A percentile compares a stretch with the other conserved stretches of the same genome.
Conservation (phyloP, 2,113 vertebrate species). For the Pseudorhombus dupliciocellatus region DNA sequence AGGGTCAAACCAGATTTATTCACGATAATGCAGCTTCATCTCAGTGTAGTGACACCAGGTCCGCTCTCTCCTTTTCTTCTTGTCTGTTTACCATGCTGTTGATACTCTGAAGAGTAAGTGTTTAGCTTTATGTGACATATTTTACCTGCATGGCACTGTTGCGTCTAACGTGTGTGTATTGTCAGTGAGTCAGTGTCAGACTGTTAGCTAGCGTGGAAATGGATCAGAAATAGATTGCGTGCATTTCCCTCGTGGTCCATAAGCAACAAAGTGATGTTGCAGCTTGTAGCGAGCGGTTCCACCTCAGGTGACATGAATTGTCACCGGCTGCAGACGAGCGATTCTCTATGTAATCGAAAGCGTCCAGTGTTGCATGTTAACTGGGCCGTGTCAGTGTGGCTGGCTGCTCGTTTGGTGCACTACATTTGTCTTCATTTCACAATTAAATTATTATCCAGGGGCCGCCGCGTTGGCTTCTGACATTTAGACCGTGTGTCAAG, state of each 20-base stretch:
- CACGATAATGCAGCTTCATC: too few relatives aligned
- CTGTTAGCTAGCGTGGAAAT: neutral
- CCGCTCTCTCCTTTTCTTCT: too few relatives aligned
- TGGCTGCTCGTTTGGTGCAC: neutral
- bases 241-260: neutral
- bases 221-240: neutral
- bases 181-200: neutral
- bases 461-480: neutral
- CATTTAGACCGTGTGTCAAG: neutral
- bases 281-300: conserved; percentile 9
- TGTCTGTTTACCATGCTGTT: too few relatives aligned
- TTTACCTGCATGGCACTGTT: too few relatives aligned
- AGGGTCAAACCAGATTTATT: too few relatives aligned
- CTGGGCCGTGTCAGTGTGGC: neutral
- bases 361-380: neutral
- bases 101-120: too few relatives aligned
- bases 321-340: neutral
- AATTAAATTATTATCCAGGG: neutral
- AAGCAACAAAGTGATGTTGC: conserved; percentile 8
- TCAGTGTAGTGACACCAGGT: too few relatives aligned
- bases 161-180: too few relatives aligned
- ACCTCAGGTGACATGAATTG: conserved; percentile 11
- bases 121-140: too few relatives aligned
- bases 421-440: conserved; percentile 1
- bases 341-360: neutral